Base-by-base conservation (phyloP, 2,797 vertebrate genomes). In the Schizopygopsis malacanthus region DNA sequence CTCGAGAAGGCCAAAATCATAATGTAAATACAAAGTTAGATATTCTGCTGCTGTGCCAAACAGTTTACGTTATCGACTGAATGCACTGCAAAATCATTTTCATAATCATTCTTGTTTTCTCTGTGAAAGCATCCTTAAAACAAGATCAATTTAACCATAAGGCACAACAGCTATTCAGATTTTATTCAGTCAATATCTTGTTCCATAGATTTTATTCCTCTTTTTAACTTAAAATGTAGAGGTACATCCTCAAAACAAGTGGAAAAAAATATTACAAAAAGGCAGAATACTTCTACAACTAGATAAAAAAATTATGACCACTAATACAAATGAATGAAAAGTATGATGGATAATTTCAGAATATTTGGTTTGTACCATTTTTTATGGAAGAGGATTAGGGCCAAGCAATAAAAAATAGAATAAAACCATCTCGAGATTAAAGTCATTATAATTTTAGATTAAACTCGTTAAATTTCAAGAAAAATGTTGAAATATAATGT, bases 11-110 rank as follows among this genome's bases (percentile, higher is more conserved):
- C 54, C 25, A 18, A 72, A 33, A 75, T 63, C 56, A 50, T 13
- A 43, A 54, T 59, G 73, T 65, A 78, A 37, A 81, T 79, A 61
- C 61, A 79, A 72, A 56, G 50, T 83, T 65, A 16, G 41, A 28
- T 37, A 47, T 63, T 73, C 25, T 56, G 25, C 81, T 45, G 52
- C 25, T 15, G 52, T 61, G 16, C 41, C 18, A 43, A 37, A 13
- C 10, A 45, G 2, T 22, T 61, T 20, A 73, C 22, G 39, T 47
- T 71, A 71, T 69, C 1, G 20, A 71, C 11, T 69, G 25, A 41
- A 67, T 69, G 18, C 79, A 69, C 45, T n/a, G 61, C 11, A 52
- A 37, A 56, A 77, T 37, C 39, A 52, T 33, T 20, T 47, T 79
- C n/a, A 43, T 59, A 78, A 78, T 59, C 52, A 39, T 22, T 78